These are phyloP conservation scores for Hemiscyllium ocellatum DNA, from an alignment of 2,113 vertebrate species.

Conservation along the genomic window DNA sequence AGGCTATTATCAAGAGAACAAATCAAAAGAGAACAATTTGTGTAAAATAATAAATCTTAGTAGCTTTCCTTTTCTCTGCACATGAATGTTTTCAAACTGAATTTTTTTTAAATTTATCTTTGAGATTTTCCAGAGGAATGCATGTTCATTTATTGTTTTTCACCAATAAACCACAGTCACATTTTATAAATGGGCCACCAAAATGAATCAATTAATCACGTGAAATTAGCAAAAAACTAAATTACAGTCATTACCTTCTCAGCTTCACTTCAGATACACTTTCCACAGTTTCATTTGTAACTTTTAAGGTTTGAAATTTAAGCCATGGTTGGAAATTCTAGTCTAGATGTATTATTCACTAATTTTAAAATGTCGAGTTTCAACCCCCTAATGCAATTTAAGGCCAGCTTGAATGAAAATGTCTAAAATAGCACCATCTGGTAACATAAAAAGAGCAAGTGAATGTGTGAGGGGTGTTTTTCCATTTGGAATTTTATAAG, in stretches of 20 bases:
- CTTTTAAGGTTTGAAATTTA: conserved; percentile 27
- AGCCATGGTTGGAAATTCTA: conserved; percentile 39
- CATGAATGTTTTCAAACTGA: neutral
- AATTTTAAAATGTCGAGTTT: conserved; percentile 37
- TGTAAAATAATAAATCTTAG: neutral
- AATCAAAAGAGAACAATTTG: neutral
- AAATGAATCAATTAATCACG: neutral
- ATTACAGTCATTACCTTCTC: conserved; percentile 5
- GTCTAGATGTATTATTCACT: conserved; percentile 31
- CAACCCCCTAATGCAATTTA: neutral
- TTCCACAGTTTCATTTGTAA: conserved; percentile 45
- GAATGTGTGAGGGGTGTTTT: conserved; percentile 34
- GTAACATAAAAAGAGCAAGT: conserved; percentile 24
- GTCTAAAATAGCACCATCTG: conserved; percentile 29
- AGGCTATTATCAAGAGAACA: neutral
- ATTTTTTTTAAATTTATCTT: neutral
- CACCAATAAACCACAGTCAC: neutral
- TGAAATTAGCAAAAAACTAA: neutral
- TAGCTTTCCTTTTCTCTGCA: neutral
- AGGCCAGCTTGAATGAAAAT: neutral
- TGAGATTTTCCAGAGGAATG: neutral
- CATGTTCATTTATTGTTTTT: neutral
- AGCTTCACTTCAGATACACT: conserved; percentile 11
- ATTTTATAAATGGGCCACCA: neutral
- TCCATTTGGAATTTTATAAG: conserved; percentile 38